Evolutionary conservation across 2,797 vertebrate species (phyloP), one percentile per base, ranked within the genome.

Genomic region (Malurus splendens): DNA sequence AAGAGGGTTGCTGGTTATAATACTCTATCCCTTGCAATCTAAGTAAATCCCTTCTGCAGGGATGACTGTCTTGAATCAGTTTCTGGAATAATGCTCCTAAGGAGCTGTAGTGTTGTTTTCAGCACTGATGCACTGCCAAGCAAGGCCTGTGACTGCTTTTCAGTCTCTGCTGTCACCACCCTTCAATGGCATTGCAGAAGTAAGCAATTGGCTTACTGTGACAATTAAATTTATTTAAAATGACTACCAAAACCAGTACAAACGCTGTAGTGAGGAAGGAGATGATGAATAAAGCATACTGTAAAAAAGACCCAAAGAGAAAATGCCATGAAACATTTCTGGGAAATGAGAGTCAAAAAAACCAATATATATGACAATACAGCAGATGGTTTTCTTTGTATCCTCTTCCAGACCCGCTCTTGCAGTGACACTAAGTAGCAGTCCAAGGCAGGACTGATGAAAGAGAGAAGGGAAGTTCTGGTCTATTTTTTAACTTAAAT

Each of bases 181-280:
- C 30, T n/a, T 52, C 39, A 68, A 52, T 3, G 5, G 41, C 23
- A 55, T 71, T 0, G 0, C 17, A 24, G 41, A 81, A 83, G 6
- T 9, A 81, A 77, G 24, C 24, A 24, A 41, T n/a, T 76, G 15
- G 36, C 30, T 64, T 50, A 39, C 16, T 27, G 25, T 41, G 73
- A 74, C 48, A 79, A 77, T 83, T 2, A 74, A 41, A 52, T 33
- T 51, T 23, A 73, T 11, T 71, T 62, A 19, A 67, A 77, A 85
- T 55, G 7, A 65, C 32, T 38, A 76, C 30, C 28, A 60, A 87
- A 81, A 27, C 3, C 19, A 65, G 27, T 30, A 39, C 6, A 75
- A 85, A 47, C 10, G 42, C 50, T 10, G 9, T 20, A 17, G 30
- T 47, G 67, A 81, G 10, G 18, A 54, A 88, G 7, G 32, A 81